Evolutionary conservation across 2,113 vertebrate species (phyloP).

Genomic region (Stigmatopora argus): DNA sequence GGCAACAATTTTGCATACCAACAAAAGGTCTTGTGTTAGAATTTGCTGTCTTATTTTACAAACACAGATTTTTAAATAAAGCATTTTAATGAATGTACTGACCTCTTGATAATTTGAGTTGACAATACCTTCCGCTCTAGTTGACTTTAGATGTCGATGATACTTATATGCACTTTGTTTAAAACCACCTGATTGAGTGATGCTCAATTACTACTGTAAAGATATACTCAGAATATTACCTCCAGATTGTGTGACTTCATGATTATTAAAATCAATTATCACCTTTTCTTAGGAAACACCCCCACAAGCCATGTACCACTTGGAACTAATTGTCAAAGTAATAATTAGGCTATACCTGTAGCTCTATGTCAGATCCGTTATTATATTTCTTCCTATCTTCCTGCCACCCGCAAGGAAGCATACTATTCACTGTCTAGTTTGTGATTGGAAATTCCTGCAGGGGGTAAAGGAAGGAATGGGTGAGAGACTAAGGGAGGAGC

Average conservation of each 20-base stretch:
- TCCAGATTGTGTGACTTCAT: constrained; percentile 14
- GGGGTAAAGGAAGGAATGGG: constrained; percentile 31
- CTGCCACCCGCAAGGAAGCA: constrained; percentile 10
- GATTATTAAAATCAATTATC: constrained; percentile 13
- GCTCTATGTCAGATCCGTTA: constrained; percentile 22
- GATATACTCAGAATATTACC: constrained; percentile 16
- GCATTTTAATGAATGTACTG: neutral
- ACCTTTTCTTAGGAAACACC: constrained; percentile 1
- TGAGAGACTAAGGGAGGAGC: constrained; percentile 28
- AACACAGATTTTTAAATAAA: too few species aligned
- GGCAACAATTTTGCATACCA: too few species aligned
- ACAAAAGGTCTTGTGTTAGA: too few species aligned
- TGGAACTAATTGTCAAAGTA: constrained; percentile 23
- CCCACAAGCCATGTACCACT: constrained; percentile 13
- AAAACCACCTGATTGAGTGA: neutral
- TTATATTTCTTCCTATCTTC: constrained; percentile 29
- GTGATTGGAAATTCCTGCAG: constrained; percentile 49
- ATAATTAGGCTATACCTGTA: constrained; percentile 30
- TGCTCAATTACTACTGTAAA: constrained; percentile 1
- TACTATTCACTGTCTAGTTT: constrained; percentile 42
- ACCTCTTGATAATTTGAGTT: neutral
- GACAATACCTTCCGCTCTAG: neutral
- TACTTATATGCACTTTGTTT: neutral
- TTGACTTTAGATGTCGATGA: neutral
- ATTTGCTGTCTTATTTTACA: too few species aligned